Evolutionary conservation across 1,140 invertebrate species (phyloP).

Genomic region (Penaeus chinensis): DNA sequence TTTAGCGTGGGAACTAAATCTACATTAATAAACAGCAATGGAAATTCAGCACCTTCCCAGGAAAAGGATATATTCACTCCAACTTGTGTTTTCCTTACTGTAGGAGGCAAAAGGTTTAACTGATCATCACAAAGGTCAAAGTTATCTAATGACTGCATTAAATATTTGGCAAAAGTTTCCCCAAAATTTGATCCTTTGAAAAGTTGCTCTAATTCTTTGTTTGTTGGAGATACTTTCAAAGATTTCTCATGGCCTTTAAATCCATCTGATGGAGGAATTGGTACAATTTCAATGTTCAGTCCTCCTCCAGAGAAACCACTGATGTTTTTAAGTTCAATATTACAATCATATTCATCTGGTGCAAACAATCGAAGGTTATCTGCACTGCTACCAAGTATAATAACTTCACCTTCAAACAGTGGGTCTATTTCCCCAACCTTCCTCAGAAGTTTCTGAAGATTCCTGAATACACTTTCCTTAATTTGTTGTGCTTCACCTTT

Average conservation of each 20-base stretch:
- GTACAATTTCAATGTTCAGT: neutral
- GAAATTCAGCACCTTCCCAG: conserved; percentile 32
- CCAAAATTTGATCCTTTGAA: neutral
- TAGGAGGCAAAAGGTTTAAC: conserved; percentile 6
- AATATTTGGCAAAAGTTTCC: neutral
- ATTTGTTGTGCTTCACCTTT: conserved; percentile 3
- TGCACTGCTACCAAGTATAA: conserved; percentile 11
- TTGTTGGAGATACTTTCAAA: neutral
- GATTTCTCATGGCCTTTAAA: neutral
- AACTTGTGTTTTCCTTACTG: conserved; percentile 24
- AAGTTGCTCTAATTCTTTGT: neutral
- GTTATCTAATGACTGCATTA: neutral
- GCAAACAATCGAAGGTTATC: conserved; percentile 25
- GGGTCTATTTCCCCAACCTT: neutral
- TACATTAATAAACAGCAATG: conserved; percentile 29
- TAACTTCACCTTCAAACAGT: neutral
- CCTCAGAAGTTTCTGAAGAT: neutral
- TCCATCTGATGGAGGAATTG: neutral
- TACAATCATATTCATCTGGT: conserved; percentile 43
- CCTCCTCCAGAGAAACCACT: conserved; percentile 16
- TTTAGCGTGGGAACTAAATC: conserved; percentile 27
- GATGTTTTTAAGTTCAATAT: conserved; percentile 23
- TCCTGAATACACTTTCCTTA: neutral
- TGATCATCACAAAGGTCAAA: neutral
- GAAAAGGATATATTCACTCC: conserved; percentile 19